Evolutionary conservation across 1,140 invertebrate species (phyloP), one percentile per base, ranked within the genome.

Genomic region (Caenorhabditis tropicalis): DNA sequence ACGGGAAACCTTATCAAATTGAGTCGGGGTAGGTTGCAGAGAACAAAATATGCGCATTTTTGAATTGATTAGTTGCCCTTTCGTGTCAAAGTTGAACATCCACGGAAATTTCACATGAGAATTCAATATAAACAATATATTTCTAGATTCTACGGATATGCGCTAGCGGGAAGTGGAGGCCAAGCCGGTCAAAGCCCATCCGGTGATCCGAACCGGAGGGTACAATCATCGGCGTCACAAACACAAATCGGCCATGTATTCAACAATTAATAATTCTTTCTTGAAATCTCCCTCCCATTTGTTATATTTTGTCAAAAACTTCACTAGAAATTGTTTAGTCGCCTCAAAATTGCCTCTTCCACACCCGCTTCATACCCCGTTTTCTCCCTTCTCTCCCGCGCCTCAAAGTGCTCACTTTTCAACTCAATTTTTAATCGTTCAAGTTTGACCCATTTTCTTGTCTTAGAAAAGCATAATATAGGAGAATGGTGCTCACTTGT

Each of bases 1-100:
- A 88, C 51, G 87, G 86, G 12, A 89, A 90, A 82, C 90, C 89
- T 19, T 89, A 88, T 56, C 53, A 87, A 43, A 86, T 89, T 39
- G 89, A 88, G 56, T 83, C 88, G 15, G 89, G 88, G 58, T 91
- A 43, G 58, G 86, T 16, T 81, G 46, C 36, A 80, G 43, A 80
- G 74, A 46, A 80, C 24, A 4, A 24, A 43, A 5, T 56, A 5
- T 27, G 4, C 7, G 49, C n/a, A n/a, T n/a, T n/a, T n/a, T n/a
- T n/a, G n/a, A n/a, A n/a, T n/a, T n/a, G n/a, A n/a, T n/a, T n/a
- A n/a, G n/a, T n/a, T n/a, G n/a, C n/a, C n/a, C n/a, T n/a, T n/a
- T n/a, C n/a, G n/a, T n/a, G n/a, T n/a, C n/a, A n/a, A n/a, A n/a
- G n/a, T 12, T 43, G 39, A 5, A 43, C 12, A 12, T 43, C 39